Conservation (phyloP, 2,113 vertebrate species). For the Colius striatus region DNA sequence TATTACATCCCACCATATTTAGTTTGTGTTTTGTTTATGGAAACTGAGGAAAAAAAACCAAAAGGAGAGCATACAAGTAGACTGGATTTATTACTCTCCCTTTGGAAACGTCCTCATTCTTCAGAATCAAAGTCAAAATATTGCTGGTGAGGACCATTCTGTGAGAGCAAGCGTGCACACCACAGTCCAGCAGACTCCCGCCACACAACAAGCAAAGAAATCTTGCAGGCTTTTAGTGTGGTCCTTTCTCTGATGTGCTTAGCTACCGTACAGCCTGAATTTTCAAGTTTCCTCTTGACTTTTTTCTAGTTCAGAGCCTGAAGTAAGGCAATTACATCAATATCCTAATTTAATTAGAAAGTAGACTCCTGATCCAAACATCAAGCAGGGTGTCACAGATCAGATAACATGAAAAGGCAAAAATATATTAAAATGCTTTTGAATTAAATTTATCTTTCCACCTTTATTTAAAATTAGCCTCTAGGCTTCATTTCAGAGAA, state of each 20-base stretch:
- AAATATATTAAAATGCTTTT: not conserved
- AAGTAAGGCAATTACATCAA: not conserved
- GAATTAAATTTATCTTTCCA: not conserved
- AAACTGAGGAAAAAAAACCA: not conserved
- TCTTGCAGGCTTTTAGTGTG: not conserved
- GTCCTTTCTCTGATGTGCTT: not conserved
- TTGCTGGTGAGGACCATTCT: not conserved
- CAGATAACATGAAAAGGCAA: slow-evolving; percentile 7
- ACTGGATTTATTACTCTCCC: not conserved
- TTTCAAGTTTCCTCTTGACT: slow-evolving; percentile 5
- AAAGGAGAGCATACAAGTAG: not conserved
- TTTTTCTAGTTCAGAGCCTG: not conserved
- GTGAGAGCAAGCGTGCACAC: fast-evolving
- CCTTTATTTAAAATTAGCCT: not conserved
- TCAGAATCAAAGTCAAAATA: not conserved
- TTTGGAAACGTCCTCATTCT: not conserved
- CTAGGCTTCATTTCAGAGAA: not conserved
- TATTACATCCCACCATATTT: not conserved
- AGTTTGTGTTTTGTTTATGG: not conserved
- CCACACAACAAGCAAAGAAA: not conserved
- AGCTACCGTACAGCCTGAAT: not conserved
- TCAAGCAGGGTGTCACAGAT: not conserved
- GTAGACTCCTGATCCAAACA: not conserved
- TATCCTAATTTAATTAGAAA: slow-evolving; percentile 17
- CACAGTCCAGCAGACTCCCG: not conserved